Conservation (phyloP, 2,888 invertebrate genomes). For the Elysia crispata region DNA sequence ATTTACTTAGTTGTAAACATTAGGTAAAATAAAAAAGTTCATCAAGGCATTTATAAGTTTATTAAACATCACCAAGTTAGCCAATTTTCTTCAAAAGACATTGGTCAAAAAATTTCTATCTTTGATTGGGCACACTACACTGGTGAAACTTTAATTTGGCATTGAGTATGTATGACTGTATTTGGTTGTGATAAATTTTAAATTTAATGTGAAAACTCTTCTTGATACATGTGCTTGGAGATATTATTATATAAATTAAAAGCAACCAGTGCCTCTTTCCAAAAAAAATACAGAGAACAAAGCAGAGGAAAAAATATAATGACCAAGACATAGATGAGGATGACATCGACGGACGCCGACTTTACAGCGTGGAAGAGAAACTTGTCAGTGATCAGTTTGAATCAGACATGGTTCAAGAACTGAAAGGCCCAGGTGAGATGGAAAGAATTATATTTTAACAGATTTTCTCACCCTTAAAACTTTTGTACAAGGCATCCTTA, state of each 20-base stretch:
- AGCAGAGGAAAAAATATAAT: slow-evolving; percentile 93
- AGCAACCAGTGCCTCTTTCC: background rate
- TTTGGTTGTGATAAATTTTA: background rate
- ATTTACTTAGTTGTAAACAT: too few relatives aligned
- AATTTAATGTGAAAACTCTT: background rate
- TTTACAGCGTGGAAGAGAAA: slow-evolving; percentile 94
- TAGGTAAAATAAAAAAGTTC: too few relatives aligned
- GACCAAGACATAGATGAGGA: slow-evolving; percentile 92
- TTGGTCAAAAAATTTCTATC: too few relatives aligned
- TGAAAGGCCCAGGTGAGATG: slow-evolving; percentile 85
- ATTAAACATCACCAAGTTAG: too few relatives aligned
- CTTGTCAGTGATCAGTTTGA: slow-evolving; percentile 87
- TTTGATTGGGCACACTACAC: too few relatives aligned
- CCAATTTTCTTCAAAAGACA: too few relatives aligned
- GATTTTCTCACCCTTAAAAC: too few relatives aligned
- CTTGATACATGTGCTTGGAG: background rate
- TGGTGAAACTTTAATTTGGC: too few relatives aligned
- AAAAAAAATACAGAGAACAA: slow-evolving; percentile 81
- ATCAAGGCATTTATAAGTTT: too few relatives aligned
- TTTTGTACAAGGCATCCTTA: too few relatives aligned
- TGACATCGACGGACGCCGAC: slow-evolving; percentile 89
- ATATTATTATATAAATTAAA: background rate
- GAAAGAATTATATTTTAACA: too few relatives aligned
- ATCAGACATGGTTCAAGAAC: slow-evolving; percentile 87
- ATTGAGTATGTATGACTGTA: too few relatives aligned